Conservation (phyloP, 1,140 invertebrate genomes). For the Panulirus ornatus region DNA sequence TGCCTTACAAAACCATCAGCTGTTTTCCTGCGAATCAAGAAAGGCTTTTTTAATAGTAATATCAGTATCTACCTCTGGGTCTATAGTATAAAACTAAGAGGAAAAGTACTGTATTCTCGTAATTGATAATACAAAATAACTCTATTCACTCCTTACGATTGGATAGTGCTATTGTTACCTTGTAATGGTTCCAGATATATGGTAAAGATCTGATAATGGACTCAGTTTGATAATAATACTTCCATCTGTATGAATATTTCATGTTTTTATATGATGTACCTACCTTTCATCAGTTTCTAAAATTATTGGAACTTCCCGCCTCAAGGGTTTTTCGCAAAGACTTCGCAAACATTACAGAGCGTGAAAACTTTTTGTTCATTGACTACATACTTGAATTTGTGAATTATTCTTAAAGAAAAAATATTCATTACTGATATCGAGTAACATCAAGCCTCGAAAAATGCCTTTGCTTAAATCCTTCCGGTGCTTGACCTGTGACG, state of each 20-base stretch:
- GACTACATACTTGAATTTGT: not conserved
- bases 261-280: too few species aligned
- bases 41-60: not conserved
- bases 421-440: not conserved
- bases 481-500: constrained; percentile 69
- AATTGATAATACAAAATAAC: too few species aligned
- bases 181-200: too few species aligned
- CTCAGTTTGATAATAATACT: too few species aligned
- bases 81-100: not conserved
- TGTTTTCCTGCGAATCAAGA: constrained; percentile 27
- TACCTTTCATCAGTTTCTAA: too few species aligned
- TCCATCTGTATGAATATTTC: too few species aligned
- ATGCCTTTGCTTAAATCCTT: constrained; percentile 19
- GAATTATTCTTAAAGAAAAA: not conserved
- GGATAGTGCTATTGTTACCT: too few species aligned
- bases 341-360: constrained; percentile 22
- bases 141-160: too few species aligned
- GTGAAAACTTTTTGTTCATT: not conserved
- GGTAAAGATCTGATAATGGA: too few species aligned
- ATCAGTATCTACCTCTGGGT: not conserved
- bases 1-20: constrained; percentile 41
- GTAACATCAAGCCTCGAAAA: not conserved
- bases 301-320: constrained; percentile 57
- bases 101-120: too few species aligned
- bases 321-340: constrained; percentile 16